Base-by-base conservation (phyloP, 2,113 vertebrate genomes). In the Cinclus cinclus region DNA sequence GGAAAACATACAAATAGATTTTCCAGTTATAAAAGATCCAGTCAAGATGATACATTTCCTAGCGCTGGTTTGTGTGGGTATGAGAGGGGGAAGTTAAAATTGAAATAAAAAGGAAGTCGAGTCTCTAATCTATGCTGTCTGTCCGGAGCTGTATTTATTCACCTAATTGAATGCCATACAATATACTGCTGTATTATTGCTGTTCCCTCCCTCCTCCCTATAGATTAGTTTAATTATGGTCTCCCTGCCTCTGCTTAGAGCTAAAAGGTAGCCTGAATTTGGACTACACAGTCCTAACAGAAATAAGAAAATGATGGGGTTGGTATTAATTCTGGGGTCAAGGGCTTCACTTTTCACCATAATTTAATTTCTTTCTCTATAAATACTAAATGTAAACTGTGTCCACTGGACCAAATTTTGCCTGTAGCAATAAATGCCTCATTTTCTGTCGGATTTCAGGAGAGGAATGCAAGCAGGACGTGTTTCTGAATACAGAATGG, bases 311-410 rank as follows among this genome's bases (percentile, higher is more conserved):
- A 95, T 78, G 95, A 97, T 95, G 95, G 92, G 91, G 96, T 92
- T 94, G 97, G 97, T 97, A 98, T 98, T 98, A 97, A 97, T 98
- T 97, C 97, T 95, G 95, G 96, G 98, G 98, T 98, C 97, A 98
- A 98, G 98, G 98, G 98, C 97, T 97, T 98, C 97, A 96, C 97
- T 98, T 98, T 97, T 97, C 97, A 97, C 96, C 97, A 98, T 98
- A 98, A 98, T 98, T 98, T 98, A 98, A 98, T 98, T 98, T 98
- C 98, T 98, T 97, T 97, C 98, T 97, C 97, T 98, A 98, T 99
- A 99, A 98, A 99, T 98, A 99, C 98, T 98, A 98, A 99, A 98
- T 98, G 98, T 99, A 99, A 99, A 99, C 98, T 98, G 98, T 98
- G 98, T 98, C 98, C 98, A 97, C 94, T 98, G 98, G 98, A 98